phyloP scores from a whole-genome alignment of 2,888 invertebrate genomes.

The Elgonia sp. region DNA sequence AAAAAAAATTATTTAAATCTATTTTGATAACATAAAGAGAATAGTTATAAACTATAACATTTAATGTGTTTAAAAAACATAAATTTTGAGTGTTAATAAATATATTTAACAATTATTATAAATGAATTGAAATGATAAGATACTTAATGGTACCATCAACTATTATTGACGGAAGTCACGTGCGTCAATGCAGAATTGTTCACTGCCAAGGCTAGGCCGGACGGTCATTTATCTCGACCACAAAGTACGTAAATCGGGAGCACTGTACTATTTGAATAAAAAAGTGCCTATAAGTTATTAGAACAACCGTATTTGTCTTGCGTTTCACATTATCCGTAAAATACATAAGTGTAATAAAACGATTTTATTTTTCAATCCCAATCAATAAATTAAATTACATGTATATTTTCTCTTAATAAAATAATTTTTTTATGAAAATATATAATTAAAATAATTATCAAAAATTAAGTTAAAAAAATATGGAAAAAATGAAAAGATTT shows the following conservation, averaged over 20 bases:
- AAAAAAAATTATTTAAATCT: no score
- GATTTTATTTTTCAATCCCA: not conserved
- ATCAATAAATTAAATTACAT: not conserved
- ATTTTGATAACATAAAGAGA: no score
- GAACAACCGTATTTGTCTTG: conserved; percentile 35
- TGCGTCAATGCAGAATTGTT: conserved; percentile 60
- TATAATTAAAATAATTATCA: no score
- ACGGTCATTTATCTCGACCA: conserved; percentile 59
- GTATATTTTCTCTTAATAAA: no score
- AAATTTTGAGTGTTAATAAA: no score
- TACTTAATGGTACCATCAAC: conserved; percentile 30
- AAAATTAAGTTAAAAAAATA: no score
- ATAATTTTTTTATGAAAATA: no score
- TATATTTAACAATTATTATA: not conserved
- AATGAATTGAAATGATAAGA: conserved; percentile 20
- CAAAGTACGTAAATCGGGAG: conserved; percentile 49
- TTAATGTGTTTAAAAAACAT: no score
- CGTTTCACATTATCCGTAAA: conserved; percentile 11
- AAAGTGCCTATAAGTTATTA: conserved; percentile 52
- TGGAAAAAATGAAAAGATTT: no score
- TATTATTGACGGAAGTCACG: conserved; percentile 56
- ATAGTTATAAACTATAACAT: no score
- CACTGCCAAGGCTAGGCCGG: conserved; percentile 55
- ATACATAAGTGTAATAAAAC: conserved; percentile 16
- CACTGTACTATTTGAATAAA: conserved; percentile 34